Evolutionary conservation across 2,113 vertebrate species (phyloP).

Genomic region (Motacilla alba): DNA sequence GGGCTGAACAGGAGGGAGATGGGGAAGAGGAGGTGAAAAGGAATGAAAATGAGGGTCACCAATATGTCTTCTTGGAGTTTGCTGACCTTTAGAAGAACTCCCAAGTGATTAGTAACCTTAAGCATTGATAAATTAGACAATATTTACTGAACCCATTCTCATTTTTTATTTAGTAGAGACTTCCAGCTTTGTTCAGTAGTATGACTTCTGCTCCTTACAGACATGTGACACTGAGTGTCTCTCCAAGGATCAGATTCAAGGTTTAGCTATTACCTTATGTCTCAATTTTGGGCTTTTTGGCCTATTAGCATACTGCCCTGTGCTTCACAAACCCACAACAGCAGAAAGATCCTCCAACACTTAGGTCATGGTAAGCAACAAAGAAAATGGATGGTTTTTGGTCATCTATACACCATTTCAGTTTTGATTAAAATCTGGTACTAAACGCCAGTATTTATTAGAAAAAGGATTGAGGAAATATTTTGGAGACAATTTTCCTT

Average conservation of each 20-base stretch:
- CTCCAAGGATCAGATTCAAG: background rate
- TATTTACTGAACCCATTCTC: background rate
- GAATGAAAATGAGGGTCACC: background rate
- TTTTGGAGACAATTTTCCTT: background rate
- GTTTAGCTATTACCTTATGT: background rate
- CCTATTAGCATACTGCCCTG: background rate
- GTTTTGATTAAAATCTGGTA: background rate
- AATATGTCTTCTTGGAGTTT: background rate
- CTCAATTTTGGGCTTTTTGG: background rate
- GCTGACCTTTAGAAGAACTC: slow-evolving; percentile 42
- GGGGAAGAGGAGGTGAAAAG: background rate
- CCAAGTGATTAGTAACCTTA: slow-evolving; percentile 25
- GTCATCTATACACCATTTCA: background rate
- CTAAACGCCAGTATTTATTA: background rate
- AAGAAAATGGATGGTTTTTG: background rate
- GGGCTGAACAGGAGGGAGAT: background rate
- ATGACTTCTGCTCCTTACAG: background rate
- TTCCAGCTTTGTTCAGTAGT: slow-evolving; percentile 28
- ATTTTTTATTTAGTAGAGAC: slow-evolving; percentile 53
- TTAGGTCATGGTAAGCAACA: background rate
- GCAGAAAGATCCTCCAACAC: background rate
- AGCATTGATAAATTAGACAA: slow-evolving; percentile 38
- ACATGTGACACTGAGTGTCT: background rate
- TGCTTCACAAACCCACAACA: background rate
- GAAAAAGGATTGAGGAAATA: background rate